Conservation (phyloP, 2,888 invertebrate species). For the Chesias legatella region DNA sequence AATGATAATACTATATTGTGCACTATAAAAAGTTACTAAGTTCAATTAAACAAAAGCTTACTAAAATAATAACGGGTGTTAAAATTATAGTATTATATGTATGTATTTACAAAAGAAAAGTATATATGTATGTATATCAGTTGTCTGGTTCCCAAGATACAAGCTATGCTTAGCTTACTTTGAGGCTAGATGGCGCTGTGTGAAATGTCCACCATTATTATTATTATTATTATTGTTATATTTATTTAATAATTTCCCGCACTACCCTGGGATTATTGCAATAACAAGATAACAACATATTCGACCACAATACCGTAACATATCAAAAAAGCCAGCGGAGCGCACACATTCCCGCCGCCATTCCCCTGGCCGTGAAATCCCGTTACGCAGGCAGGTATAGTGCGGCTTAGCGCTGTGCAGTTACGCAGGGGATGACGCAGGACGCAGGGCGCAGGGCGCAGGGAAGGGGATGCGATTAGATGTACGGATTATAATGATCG, state of each 20-base stretch:
- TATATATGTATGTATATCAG: no score
- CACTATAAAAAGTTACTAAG: no score
- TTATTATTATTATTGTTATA: not conserved
- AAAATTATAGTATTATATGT: no score
- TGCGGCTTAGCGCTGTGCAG: constrained; percentile 42
- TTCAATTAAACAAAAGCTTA: no score
- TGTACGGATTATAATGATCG: constrained; percentile 31
- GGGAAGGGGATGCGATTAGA: constrained; percentile 32
- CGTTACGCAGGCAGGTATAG: constrained; percentile 35
- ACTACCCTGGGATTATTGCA: no score
- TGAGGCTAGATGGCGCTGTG: no score
- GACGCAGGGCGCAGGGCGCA: constrained; percentile 17
- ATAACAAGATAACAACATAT: constrained; percentile 3
- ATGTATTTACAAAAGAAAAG: no score
- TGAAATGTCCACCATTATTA: not conserved
- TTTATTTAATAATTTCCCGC: constrained; percentile 2
- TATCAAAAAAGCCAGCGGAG: constrained; percentile 28
- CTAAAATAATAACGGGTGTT: no score
- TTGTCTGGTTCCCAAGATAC: no score
- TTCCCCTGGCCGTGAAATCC: not conserved
- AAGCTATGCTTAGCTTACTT: no score
- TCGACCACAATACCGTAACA: constrained; percentile 3
- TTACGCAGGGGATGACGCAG: constrained; percentile 39
- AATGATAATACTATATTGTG: no score
- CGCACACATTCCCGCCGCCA: constrained; percentile 12